Base-by-base conservation (phyloP, 2,888 invertebrate species). In the Drosophila greeni region DNA sequence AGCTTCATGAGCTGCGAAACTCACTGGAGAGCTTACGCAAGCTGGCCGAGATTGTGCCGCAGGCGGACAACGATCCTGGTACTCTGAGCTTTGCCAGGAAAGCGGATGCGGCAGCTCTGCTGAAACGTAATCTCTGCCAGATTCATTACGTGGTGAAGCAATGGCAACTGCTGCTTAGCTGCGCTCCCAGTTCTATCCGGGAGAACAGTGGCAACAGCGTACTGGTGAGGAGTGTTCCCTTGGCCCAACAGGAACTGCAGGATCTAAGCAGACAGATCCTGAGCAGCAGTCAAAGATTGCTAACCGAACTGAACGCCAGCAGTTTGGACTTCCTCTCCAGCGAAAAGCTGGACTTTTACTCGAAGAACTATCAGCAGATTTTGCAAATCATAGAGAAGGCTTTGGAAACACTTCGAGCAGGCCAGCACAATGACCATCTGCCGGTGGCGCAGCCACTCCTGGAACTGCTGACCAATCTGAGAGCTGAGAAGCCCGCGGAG, bases 161-260 rank as follows among this genome's bases (percentile, higher is more conserved):
- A 84, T 92, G 94, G 75, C 88, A 90, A 59, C 86, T 94, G 2
- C 88, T 95, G 20, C 85, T 96, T 0, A 91, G 92, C 76, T 92
- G 92, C 66, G 91, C 91, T 59, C 93, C 94, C 1, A 24, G 20
- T 4, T 4, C 51, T 0, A 7, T 51, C 3, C 0, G 81, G 82
- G 84, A 80, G 76, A 34, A 43, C n/a, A 65, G 51, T 2, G 81
- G 74, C 42, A 74, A 82, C 20, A 66, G 72, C 7, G 61, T 84
- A 3, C 29, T 87, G 18, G 62, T 73, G 6, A 42, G 43, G 2
- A 70, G 59, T 5, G 36, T 51, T 1, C 54, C 75, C 0, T 24
- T 87, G 29, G 39, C 73, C 0, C 76, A 75, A 23, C 47, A 45
- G 2, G 68, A 73, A 20, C 69, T 86, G 12, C 39, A 62, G 1